phyloP scores from a whole-genome alignment of 30 jellyfish, hydroid and myxozoan species.

The Haliclystus octoradiatus region DNA sequence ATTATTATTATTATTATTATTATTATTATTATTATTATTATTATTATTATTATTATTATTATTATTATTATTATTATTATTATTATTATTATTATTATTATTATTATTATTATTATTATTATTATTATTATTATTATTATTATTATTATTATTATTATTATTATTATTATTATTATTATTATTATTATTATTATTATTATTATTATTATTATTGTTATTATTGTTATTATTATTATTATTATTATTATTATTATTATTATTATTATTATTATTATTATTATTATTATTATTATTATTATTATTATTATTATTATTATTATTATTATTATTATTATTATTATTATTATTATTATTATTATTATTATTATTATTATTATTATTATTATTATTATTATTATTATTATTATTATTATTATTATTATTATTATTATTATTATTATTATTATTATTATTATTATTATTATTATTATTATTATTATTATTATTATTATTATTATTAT shows the following conservation, averaged over 20 bases:
- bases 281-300: neutral
- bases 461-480: no score
- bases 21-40: neutral
- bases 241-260: neutral
- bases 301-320: neutral
- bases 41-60: neutral
- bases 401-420: neutral
- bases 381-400: neutral
- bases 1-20: neutral
- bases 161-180: neutral
- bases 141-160: neutral
- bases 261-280: neutral
- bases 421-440: neutral
- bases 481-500: no score
- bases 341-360: neutral
- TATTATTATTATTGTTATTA: neutral
- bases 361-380: neutral
- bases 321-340: neutral
- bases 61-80: neutral
- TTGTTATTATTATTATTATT: neutral
- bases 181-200: neutral
- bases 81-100: neutral
- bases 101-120: neutral
- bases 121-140: neutral
- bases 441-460: no score